Base-by-base conservation (phyloP, 2,888 invertebrate genomes). In the Ennomos erosarius region DNA sequence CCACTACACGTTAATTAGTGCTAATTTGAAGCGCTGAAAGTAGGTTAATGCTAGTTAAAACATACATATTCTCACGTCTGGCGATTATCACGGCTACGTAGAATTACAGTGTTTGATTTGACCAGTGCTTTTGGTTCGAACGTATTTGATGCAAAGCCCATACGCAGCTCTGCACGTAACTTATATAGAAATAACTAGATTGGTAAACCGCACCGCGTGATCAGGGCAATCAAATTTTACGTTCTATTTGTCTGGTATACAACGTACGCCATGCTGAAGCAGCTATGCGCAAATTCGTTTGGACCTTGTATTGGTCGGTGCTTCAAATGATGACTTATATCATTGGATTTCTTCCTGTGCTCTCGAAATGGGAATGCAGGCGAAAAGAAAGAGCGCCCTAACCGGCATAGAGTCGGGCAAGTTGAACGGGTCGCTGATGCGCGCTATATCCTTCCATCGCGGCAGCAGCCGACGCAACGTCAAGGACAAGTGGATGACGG, bases 371-470 rank as follows among this genome's bases (percentile, higher is more conserved):
- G 85, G 73, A 75, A 78, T 71, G 65, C 85, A 94, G 94, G 87
- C 91, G 78, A 93, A 92, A 89, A 94, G 92, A 87, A 94, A 94
- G 90, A 94, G 94, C 79, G 93, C 94, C 71, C 93, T 95, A 87
- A 94, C 94, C 68, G 94, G 94, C 78, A 78, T 95, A 84, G 95
- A 95, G 85, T 93, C 93, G 74, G 93, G 93, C 74, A 94, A 93
- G 87, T 92, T 93, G 87, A 93, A 94, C 81, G 94, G 94, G 69
- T 92, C 93, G 45, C 80, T 95, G 78, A 87, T 92, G 68, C 94
- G 95, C 56, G 95, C 95, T 81, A 88, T 95, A 71, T 95, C 96
- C 65, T 93, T 94, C 80, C 94, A 94, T 71, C 93, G 95, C 73
- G 92, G 93, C 82, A 93, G 93, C 78, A 93, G 93, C 78, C 92